These are phyloP conservation scores for Polyodon spathula DNA, from an alignment of 2,113 vertebrate species.

Conservation along the genomic window DNA sequence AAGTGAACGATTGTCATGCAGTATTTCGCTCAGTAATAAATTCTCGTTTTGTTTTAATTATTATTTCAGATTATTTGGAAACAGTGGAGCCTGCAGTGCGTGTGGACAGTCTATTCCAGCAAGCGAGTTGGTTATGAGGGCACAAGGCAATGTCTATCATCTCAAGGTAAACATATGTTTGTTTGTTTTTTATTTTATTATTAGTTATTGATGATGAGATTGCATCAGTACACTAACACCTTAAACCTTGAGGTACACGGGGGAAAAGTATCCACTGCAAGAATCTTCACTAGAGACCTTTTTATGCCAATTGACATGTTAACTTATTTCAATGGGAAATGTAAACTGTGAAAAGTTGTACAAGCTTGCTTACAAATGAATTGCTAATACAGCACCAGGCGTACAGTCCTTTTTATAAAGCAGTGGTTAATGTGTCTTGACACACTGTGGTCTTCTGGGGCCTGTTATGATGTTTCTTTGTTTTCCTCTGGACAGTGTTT, in stretches of 20 bases:
- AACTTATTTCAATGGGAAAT: too few species aligned
- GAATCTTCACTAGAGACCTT: too few species aligned
- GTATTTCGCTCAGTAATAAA: too few species aligned
- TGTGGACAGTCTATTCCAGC: conserved; percentile 97
- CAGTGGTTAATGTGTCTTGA: background rate
- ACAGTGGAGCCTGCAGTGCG: conserved; percentile 94
- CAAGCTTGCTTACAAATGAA: too few species aligned
- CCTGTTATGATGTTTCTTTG: conserved; percentile 8
- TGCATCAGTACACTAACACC: too few species aligned
- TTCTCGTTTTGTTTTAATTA: conserved; percentile 11
- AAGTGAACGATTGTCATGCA: too few species aligned
- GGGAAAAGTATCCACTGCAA: too few species aligned
- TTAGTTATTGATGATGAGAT: background rate
- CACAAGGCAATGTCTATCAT: conserved; percentile 98
- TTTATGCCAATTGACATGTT: too few species aligned
- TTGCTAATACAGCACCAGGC: background rate
- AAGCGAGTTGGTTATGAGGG: conserved; percentile 97
- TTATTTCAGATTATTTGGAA: conserved; percentile 91
- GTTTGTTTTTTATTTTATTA: background rate
- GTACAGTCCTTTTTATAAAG: background rate
- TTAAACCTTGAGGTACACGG: too few species aligned
- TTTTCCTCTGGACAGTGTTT: conserved; percentile 72
- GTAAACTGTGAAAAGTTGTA: too few species aligned
- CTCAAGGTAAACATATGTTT: conserved; percentile 75
- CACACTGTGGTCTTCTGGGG: conserved; percentile 5